Conservation (phyloP, 2,113 vertebrate genomes). For the Thinocorus orbignyianus region DNA sequence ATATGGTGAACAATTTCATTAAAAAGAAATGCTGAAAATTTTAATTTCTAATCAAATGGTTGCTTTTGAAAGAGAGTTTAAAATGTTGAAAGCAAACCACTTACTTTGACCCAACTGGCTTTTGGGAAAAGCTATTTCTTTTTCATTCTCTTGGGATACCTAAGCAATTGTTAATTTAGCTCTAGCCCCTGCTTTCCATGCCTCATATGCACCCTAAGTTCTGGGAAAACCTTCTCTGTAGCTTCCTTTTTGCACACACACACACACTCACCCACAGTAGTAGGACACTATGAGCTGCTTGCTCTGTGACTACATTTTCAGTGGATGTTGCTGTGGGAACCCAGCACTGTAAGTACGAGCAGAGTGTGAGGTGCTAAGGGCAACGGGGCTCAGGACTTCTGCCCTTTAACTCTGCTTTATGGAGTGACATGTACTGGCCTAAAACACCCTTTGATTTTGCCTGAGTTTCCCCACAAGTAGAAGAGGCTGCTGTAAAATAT, state of each 20-base stretch:
- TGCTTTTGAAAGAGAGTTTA: background rate
- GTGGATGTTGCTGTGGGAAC: background rate
- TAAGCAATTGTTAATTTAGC: background rate
- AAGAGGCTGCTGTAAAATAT: background rate
- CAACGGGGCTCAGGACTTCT: background rate
- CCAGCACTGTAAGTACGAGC: background rate
- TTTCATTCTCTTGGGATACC: background rate
- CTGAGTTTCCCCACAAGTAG: background rate
- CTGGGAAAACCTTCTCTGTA: background rate
- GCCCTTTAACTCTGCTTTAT: background rate
- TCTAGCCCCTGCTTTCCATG: background rate
- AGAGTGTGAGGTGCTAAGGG: background rate
- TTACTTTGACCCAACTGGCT: background rate
- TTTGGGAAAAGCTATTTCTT: background rate
- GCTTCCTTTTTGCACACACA: too few relatives aligned
- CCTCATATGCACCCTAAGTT: background rate
- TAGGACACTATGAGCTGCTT: background rate
- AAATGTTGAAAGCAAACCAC: background rate
- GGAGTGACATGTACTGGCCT: background rate
- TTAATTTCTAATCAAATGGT: background rate
- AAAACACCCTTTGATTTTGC: background rate
- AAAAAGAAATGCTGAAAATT: background rate
- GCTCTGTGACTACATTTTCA: background rate
- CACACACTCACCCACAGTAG: too few relatives aligned
- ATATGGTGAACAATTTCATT: background rate